phyloP scores from a whole-genome alignment of 1,140 invertebrate species.

The Drosophila baimaii region DNA sequence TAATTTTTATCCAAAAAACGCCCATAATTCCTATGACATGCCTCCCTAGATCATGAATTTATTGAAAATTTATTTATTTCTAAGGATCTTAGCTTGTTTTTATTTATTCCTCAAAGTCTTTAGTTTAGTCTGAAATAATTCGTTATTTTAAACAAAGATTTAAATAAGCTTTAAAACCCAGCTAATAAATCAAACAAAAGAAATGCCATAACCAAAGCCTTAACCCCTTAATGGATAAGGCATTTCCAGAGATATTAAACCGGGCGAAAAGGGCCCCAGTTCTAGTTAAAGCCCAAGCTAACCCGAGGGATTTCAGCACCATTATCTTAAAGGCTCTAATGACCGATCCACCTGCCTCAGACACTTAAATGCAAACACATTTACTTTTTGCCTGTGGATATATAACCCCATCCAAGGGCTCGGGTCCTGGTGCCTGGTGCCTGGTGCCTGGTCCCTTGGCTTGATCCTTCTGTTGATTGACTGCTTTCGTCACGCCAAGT shows the following conservation, averaged over 20 bases:
- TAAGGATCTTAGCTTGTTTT: not conserved
- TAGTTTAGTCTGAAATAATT: too few relatives aligned
- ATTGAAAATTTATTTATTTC: too few relatives aligned
- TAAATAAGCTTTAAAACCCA: too few relatives aligned
- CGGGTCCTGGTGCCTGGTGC: conserved; percentile 5
- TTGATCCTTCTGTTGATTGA: conserved; percentile 58
- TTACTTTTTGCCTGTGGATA: conserved; percentile 4
- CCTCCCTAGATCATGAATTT: too few relatives aligned
- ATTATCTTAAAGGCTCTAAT: conserved; percentile 17
- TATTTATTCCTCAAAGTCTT: too few relatives aligned
- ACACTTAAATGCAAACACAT: conserved; percentile 34
- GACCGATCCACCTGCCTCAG: conserved; percentile 30
- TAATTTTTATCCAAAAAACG: too few relatives aligned
- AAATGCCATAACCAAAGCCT: too few relatives aligned
- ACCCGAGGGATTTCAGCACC: not conserved
- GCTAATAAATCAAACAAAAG: too few relatives aligned
- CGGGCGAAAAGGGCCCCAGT: too few relatives aligned
- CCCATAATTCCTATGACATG: too few relatives aligned
- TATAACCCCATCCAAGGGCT: not conserved
- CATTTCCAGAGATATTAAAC: not conserved
- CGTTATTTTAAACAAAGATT: too few relatives aligned
- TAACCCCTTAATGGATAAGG: too few relatives aligned
- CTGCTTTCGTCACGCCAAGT: conserved; percentile 61
- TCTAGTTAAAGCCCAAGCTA: not conserved
- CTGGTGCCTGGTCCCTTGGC: not conserved